Evolutionary conservation across 2,113 vertebrate genomes (phyloP), one percentile per base, ranked within the genome.

Genomic region (Pampusana beccarii): DNA sequence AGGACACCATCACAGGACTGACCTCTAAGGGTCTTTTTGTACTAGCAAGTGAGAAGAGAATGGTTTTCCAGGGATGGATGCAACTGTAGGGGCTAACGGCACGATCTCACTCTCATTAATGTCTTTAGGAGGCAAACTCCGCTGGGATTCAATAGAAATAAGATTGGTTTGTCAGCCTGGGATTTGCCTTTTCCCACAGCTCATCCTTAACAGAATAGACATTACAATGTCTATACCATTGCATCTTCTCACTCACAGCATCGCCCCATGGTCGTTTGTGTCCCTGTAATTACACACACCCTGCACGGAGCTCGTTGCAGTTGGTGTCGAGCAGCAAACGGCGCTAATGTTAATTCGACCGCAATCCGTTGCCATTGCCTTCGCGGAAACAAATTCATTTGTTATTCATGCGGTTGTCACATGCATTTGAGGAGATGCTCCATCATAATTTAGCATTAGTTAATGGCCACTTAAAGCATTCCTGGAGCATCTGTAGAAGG

Each of bases 391-490:
- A 88, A 82, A 74, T 88, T 94, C 72, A 70, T 91, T 93, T 74
- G 48, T 95, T 95, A 95, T 88, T 91, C 96, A 51, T 81, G 78
- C 33, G 91, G 95, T 61, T 93, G 95, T 91, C 97, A 88, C 87
- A 87, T 1, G 5, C 51, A 40, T 64, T 97, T 88, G 94, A 95
- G 95, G 92, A 97, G 96, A 73, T 94, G 90, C 81, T 90, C 91
- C 95, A 87, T 82, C 95, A 95, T 92, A 72, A 97, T 95, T 97
- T 93, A 96, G 73, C 94, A 36, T 94, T 91, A 90, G 88, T 96
- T 97, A 97, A 97, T 80, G 83, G 79, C 90, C 95, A 92, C 91
- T 97, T 96, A 91, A 95, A 96, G 88, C 64, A 71, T 91, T 94
- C 80, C 91, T 95, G 94, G 92, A 96, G 96, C 92, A 95, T 60